Evolutionary conservation across 2,888 invertebrate species (phyloP), one percentile per base, ranked within the genome.

Genomic region (Rhodophaea formosa): DNA sequence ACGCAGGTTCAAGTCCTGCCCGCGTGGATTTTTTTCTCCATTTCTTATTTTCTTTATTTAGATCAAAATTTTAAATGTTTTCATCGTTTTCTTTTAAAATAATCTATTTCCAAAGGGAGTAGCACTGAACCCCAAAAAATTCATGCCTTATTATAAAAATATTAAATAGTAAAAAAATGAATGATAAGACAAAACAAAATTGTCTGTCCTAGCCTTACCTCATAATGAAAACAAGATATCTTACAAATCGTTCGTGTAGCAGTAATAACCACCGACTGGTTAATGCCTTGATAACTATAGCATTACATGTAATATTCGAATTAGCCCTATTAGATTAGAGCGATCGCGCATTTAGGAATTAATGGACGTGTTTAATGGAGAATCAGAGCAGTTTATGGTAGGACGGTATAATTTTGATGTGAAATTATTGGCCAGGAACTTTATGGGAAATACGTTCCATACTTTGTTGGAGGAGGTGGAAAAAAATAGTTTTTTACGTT

Each of bases 311-410:
- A 46, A 46, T 46, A 17, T 32, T 49, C 30, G 49, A 12, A 16
- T 49, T 49, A 49, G n/a, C 49, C 49, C 15, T 49, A 15, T 49
- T 49, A 32, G 32, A 49, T 49, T 49, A 49, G 8, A 15, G 32
- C n/a, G 23, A 46, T 46, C 12, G 46, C 1, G 17, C 12, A 29
- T 46, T 46, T 12, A 46, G 46, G 8, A 7, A 46, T 46, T 46
- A 46, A 46, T 46, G 17, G 7, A 12, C 12, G 46, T 17, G 29
- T 46, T 46, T 12, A 23, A 39, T 39, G 12, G 10, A 39, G n/a
- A 39, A 39, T 39, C 5, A 39, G 39, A 39, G 10, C 12, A 39
- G 39, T 39, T 39, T 39, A n/a, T 39, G n/a, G 3, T 23, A 23
- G 23, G 23, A 23, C 2, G 23, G 23, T 5, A 23, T 23, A 2